A percentile compares a stretch with the other conserved stretches of the same genome.
These are phyloP conservation scores for Drosophila watanabei DNA, from an alignment of 1,140 invertebrate species.

Conservation along the genomic window DNA sequence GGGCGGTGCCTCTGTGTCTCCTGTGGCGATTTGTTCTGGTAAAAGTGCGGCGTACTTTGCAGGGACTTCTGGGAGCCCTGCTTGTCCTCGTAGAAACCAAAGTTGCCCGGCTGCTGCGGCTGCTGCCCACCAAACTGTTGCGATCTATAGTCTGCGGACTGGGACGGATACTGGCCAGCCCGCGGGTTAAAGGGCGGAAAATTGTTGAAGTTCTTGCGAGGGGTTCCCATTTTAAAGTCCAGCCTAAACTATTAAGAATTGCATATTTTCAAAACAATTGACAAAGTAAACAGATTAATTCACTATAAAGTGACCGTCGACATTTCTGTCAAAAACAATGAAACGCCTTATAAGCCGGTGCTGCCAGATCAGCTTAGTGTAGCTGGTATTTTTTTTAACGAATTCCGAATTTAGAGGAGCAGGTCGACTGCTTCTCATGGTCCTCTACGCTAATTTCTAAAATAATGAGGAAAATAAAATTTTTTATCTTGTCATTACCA, in stretches of 20 bases:
- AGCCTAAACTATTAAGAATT: neutral
- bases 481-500: no score
- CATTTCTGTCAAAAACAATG: neutral
- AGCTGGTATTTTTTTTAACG: no score
- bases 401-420: neutral
- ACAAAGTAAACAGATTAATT: neutral
- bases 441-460: no score
- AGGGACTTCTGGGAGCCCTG: neutral
- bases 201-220: conserved; percentile 48
- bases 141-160: conserved; percentile 53
- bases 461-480: no score
- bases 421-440: no score
- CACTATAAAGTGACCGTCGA: neutral
- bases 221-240: conserved; percentile 49
- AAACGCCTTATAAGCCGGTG: neutral
- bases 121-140: conserved; percentile 63
- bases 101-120: conserved; percentile 10
- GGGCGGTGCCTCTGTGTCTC: conserved; percentile 30
- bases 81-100: conserved; percentile 53
- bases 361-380: neutral
- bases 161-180: conserved; percentile 61
- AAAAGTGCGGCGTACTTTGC: conserved; percentile 57
- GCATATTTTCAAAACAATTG: neutral
- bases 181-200: conserved; percentile 38
- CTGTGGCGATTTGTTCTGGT: conserved; percentile 56